These are phyloP conservation scores for Scolopax mira DNA, from an alignment of 2,113 vertebrate genomes.

Conservation along the genomic window DNA sequence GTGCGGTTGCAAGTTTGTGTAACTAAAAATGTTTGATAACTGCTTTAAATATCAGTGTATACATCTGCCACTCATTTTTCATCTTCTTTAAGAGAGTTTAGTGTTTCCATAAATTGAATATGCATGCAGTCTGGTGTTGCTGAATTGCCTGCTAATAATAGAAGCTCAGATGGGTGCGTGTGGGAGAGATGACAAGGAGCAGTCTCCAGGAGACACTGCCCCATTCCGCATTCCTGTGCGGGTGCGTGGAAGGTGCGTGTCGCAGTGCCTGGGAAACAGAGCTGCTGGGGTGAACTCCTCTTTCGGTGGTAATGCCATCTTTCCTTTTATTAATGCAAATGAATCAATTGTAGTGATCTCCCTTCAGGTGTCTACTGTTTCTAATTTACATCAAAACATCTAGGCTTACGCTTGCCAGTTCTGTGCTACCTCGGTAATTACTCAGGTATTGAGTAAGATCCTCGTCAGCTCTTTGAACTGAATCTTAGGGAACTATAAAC, in stretches of 20 bases:
- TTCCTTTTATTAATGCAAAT: not conserved
- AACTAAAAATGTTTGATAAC: not conserved
- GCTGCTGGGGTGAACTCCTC: not conserved
- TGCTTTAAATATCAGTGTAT: not conserved
- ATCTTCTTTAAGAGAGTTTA: not conserved
- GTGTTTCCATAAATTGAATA: not conserved
- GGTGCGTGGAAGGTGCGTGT: not conserved
- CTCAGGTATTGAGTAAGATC: not conserved
- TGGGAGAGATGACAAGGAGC: not conserved
- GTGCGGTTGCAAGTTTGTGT: not conserved
- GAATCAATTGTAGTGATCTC: not conserved
- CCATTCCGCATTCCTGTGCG: not conserved
- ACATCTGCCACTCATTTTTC: not conserved
- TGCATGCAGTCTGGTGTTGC: not conserved
- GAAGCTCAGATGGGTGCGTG: not conserved
- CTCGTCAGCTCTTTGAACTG: not conserved
- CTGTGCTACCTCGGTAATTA: fast-evolving
- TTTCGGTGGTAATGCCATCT: not conserved
- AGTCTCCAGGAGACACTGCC: not conserved
- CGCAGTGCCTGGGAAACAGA: not conserved
- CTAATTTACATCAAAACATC: not conserved
- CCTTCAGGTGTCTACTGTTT: not conserved
- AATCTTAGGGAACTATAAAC: not conserved
- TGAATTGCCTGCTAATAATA: not conserved
- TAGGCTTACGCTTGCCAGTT: not conserved